A percentile compares a stretch with the other conserved stretches of the same genome.
These are phyloP conservation scores for Glyphotaelius pellucidus DNA, from an alignment of 2,888 invertebrate species.

Conservation along the genomic window DNA sequence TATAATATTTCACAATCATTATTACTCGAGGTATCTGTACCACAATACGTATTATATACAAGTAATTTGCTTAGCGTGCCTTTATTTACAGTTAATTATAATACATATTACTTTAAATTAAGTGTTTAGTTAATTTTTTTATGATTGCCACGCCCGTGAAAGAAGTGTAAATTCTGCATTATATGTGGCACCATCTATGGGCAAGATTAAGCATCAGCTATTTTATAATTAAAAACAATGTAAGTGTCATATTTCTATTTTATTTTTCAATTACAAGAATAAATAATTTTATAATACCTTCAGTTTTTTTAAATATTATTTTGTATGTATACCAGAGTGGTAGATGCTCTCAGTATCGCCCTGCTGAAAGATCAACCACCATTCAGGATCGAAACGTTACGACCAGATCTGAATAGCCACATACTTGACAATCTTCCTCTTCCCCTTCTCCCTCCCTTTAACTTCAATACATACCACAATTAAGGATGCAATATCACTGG, in stretches of 20 bases:
- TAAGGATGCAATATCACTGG: too few relatives aligned
- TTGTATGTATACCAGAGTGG: too few relatives aligned
- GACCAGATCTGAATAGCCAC: too few relatives aligned
- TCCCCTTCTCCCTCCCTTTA: too few relatives aligned
- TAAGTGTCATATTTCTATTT: background rate
- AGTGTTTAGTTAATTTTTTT: background rate
- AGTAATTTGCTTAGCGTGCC: background rate
- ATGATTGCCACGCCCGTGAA: background rate
- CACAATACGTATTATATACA: background rate
- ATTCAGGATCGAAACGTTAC: too few relatives aligned
- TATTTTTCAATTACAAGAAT: background rate
- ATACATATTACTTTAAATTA: background rate
- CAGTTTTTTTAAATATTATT: background rate
- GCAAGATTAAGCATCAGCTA: background rate
- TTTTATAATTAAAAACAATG: background rate
- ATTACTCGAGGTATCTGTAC: background rate
- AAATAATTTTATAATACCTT: background rate
- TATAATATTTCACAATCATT: too few relatives aligned
- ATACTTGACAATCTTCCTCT: too few relatives aligned
- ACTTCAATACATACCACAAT: too few relatives aligned
- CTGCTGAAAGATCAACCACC: too few relatives aligned
- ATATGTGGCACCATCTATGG: background rate
- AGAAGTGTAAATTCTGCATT: background rate
- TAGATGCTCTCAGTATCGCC: too few relatives aligned
- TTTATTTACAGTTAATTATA: background rate